Evolutionary conservation across 2,888 invertebrate species (phyloP).

Genomic region (Calliopum simillimum): DNA sequence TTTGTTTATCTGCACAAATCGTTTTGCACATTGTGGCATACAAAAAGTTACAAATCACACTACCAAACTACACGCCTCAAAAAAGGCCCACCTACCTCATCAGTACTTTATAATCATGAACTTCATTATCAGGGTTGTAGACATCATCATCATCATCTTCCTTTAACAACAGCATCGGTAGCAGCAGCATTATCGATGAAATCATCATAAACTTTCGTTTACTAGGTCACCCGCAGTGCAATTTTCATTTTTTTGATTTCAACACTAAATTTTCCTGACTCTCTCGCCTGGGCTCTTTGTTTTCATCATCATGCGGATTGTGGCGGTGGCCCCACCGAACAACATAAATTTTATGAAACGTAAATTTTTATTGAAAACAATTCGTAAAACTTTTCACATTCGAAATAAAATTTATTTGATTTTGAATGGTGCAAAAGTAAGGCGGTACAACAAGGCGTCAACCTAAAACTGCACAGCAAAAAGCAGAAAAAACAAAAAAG

Average conservation of each 20-base stretch:
- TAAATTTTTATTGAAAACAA: constrained; percentile 28
- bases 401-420: constrained; percentile 23
- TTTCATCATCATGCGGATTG: background rate
- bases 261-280: background rate
- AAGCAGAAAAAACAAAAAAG: background rate
- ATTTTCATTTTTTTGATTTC: background rate
- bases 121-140: too few species aligned
- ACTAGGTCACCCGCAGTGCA: background rate
- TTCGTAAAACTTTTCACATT: constrained; percentile 25
- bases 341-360: constrained; percentile 20
- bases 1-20: too few species aligned
- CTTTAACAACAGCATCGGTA: background rate
- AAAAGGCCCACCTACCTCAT: too few species aligned
- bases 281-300: background rate
- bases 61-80: too few species aligned
- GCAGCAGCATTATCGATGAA: background rate
- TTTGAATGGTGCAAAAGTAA: background rate
- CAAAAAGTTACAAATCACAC: too few species aligned
- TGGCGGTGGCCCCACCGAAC: too few species aligned
- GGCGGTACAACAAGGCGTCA: background rate
- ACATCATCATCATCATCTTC: too few species aligned
- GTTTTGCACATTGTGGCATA: too few species aligned
- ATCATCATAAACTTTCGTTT: constrained; percentile 3
- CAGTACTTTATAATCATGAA: too few species aligned
- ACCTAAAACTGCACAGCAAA: background rate